These are phyloP conservation scores for Ophion obscuratus DNA, from an alignment of 2,888 invertebrate genomes.

Conservation along the genomic window DNA sequence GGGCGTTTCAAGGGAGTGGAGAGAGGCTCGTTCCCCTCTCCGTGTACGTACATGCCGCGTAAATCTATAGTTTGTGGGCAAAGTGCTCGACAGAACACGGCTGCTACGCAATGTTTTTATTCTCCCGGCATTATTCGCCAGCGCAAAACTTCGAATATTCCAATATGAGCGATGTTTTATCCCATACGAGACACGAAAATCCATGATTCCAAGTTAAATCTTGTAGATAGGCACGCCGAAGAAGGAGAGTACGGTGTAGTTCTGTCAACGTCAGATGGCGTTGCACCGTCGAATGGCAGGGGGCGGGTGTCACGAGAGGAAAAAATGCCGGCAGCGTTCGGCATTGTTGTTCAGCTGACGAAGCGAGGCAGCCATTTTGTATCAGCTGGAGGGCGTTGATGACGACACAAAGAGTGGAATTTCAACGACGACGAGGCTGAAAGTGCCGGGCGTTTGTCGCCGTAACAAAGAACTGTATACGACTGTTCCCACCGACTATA, in stretches of 20 bases:
- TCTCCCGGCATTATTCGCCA: conserved; percentile 22
- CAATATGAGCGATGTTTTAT: conserved; percentile 1
- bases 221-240: not conserved
- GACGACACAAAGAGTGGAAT: conserved; percentile 68
- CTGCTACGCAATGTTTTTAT: conserved; percentile 26
- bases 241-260: conserved; percentile 34
- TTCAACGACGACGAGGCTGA: conserved; percentile 36
- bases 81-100: conserved; percentile 52
- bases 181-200: conserved; percentile 10
- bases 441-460: conserved; percentile 30
- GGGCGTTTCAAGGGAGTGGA: not conserved
- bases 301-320: too few relatives aligned
- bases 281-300: conserved; percentile 1
- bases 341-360: conserved; percentile 66
- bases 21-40: not conserved
- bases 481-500: not conserved
- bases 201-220: conserved; percentile 13
- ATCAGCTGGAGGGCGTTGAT: conserved; percentile 71
- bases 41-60: not conserved
- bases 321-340: conserved; percentile 53
- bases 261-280: conserved; percentile 34
- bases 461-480: conserved; percentile 53
- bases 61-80: conserved; percentile 28
- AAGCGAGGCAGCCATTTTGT: conserved; percentile 66
- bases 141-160: conserved; percentile 39